Evolutionary conservation across 2,797 vertebrate species (phyloP), one percentile per base, ranked within the genome.

Genomic region (Coccyzus lansbergi): DNA sequence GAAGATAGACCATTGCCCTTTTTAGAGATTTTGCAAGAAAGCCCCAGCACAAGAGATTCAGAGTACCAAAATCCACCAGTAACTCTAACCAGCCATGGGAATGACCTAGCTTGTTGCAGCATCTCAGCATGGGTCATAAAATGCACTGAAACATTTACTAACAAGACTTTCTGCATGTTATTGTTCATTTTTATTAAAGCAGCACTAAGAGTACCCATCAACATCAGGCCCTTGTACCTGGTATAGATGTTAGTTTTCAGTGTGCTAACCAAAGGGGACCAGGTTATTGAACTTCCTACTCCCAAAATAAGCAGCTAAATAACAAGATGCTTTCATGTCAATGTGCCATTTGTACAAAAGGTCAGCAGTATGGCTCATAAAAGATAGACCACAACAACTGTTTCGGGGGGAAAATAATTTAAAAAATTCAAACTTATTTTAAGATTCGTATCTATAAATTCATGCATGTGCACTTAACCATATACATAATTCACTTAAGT

Each of bases 401-500:
- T 49, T 94, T 83, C 52, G 87, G 80, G 70, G 82, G 79, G 28
- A 93, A 67, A 87, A 62, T 86, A 88, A 44, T n/a, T n/a, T n/a
- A 51, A 15, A 28, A 75, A 93, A 94, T 94, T 91, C 84, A 90
- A 92, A 87, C 80, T 83, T 88, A 86, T 88, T 92, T 94, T 56
- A 87, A 90, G 93, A 95, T 97, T 95, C 86, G 62, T 92, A 96
- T 88, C 96, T 93, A 81, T 60, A 84, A 81, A 95, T 78, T 93
- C 89, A 90, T 77, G 94, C 83, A 94, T 91, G 85, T 34, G 82
- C 91, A 93, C 84, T 96, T 94, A 94, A 86, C 92, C 89, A 67
- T 96, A 94, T 67, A 97, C 79, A 94, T 56, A 95, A 94, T 84
- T 96, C 56, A 63, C 92, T 96, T 95, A 94, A 96, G 68, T 92